These are phyloP conservation scores for Pomacea maculata DNA, from an alignment of 1,140 invertebrate genomes.

Conservation along the genomic window DNA sequence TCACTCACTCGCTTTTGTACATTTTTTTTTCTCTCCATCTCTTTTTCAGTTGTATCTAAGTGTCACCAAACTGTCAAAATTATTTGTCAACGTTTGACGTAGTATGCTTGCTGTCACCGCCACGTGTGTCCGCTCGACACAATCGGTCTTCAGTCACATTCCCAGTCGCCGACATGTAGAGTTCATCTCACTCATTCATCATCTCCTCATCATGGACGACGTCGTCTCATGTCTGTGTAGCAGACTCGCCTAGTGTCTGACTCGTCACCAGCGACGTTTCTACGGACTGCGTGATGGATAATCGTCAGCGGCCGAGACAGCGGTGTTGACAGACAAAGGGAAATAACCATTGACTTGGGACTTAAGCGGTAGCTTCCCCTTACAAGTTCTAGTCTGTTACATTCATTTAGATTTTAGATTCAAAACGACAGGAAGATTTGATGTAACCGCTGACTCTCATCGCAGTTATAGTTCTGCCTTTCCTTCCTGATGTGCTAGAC, in stretches of 20 bases:
- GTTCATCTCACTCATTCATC: too few relatives aligned
- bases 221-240: background rate
- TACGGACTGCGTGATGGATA: background rate
- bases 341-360: too few relatives aligned
- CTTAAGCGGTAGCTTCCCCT: too few relatives aligned
- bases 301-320: background rate
- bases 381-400: too few relatives aligned
- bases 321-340: too few relatives aligned
- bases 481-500: background rate
- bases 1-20: background rate
- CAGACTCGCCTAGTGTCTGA: background rate
- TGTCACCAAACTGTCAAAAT: background rate
- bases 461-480: background rate
- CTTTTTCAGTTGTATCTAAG: background rate
- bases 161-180: background rate
- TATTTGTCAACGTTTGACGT: background rate
- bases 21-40: background rate
- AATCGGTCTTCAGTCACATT: background rate
- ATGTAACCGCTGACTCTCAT: background rate
- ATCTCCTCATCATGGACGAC: too few relatives aligned
- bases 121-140: background rate
- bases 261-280: background rate
- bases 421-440: background rate
- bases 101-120: background rate
- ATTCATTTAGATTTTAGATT: too few relatives aligned